These are phyloP conservation scores for Halictus quadricinctus DNA, from an alignment of 2,888 invertebrate genomes.

Conservation along the genomic window DNA sequence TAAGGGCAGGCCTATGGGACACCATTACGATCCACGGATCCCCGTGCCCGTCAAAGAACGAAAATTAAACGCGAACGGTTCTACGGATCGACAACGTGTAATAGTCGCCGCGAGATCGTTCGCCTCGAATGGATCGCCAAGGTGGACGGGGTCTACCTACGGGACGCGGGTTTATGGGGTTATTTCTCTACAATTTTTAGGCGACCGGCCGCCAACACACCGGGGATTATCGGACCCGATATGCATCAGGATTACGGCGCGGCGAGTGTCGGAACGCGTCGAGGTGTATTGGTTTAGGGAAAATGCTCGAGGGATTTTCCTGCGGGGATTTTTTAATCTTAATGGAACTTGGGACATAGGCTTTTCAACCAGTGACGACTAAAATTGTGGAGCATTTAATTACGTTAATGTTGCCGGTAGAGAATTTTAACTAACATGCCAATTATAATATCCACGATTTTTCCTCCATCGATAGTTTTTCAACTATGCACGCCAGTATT, in stretches of 20 bases:
- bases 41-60: slow-evolving; percentile 24
- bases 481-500: too few relatives aligned
- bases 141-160: slow-evolving; percentile 28
- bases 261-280: neutral
- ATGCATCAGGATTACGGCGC: neutral
- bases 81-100: slow-evolving; percentile 19
- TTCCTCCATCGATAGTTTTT: too few relatives aligned
- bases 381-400: neutral
- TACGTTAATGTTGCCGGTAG: neutral
- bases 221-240: slow-evolving; percentile 3
- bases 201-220: neutral
- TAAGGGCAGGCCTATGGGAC: slow-evolving; percentile 18
- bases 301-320: neutral
- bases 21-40: slow-evolving; percentile 37
- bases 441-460: too few relatives aligned
- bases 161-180: slow-evolving; percentile 21
- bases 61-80: neutral
- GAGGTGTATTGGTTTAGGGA: neutral
- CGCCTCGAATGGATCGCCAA: slow-evolving; percentile 16
- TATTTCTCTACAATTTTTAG: slow-evolving; percentile 25
- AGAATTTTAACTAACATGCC: neutral
- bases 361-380: neutral
- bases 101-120: slow-evolving; percentile 4
- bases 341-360: neutral
- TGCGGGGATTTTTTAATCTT: neutral